Conservation (phyloP, 1,140 invertebrate genomes). For the Trissolcus basalis region DNA sequence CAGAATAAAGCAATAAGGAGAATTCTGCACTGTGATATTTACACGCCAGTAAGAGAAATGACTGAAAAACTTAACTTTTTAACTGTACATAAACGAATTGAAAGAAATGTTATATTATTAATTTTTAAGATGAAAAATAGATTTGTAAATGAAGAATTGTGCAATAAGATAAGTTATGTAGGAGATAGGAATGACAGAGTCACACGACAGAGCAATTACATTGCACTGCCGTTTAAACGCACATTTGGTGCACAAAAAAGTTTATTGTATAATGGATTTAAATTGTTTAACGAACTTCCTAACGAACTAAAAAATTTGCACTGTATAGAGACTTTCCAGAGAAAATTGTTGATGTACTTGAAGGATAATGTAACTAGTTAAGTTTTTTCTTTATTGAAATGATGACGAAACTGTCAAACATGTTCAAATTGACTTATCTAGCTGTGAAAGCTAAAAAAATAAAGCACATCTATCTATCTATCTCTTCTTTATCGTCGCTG, state of each 20-base stretch:
- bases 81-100: slow-evolving; percentile 10
- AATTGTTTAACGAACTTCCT: slow-evolving; percentile 22
- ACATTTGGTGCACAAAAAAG: slow-evolving; percentile 2
- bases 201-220: slow-evolving; percentile 7
- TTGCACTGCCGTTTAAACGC: slow-evolving; percentile 6
- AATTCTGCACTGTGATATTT: not conserved
- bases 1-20: not conserved
- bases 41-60: not conserved
- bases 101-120: slow-evolving; percentile 10
- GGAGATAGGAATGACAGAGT: not conserved
- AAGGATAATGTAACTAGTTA: too few relatives aligned
- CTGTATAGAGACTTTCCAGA: not conserved
- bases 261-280: slow-evolving; percentile 28
- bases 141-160: slow-evolving; percentile 7
- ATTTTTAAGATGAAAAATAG: slow-evolving; percentile 21
- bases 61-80: not conserved
- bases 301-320: not conserved
- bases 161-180: slow-evolving; percentile 4
- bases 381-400: too few relatives aligned
- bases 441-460: too few relatives aligned
- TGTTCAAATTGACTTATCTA: too few relatives aligned
- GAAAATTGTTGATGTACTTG: not conserved
- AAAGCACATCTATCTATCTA: too few relatives aligned
- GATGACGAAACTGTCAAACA: too few relatives aligned
- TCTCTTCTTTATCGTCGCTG: too few relatives aligned